Percentiles rank a stretch among this genome's conserved stretches.
Conservation (phyloP, 2,113 vertebrate genomes). For the Nansenia antarctica region DNA sequence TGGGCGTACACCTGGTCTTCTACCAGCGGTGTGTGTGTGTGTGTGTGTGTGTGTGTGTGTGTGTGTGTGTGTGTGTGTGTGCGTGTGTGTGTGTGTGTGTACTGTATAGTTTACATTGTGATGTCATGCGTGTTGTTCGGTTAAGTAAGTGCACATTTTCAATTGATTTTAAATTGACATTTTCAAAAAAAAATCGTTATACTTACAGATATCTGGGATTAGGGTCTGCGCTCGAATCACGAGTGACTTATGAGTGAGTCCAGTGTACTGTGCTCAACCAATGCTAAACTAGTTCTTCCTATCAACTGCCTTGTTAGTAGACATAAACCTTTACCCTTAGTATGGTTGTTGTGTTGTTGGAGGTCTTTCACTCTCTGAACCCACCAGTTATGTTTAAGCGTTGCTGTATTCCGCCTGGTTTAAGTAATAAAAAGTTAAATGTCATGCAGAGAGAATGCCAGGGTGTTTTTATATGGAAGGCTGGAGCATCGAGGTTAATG, state of each 20-base stretch:
- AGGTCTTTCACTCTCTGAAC: neutral
- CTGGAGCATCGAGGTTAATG: constrained; percentile 23
- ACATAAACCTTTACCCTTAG: neutral
- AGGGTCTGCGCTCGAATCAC: neutral
- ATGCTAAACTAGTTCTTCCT: constrained; percentile 9
- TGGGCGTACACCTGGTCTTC: no score
- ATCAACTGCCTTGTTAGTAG: constrained; percentile 8
- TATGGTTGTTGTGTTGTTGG: neutral
- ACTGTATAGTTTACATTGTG: neutral
- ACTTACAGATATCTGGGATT: neutral
- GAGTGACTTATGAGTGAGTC: neutral
- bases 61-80: no score
- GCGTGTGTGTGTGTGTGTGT: no score
- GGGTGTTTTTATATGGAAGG: constrained; percentile 6
- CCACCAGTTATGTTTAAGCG: constrained; percentile 31
- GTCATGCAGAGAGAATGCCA: constrained; percentile 21
- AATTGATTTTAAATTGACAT: no score
- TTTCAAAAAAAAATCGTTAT: neutral
- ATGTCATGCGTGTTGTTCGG: neutral
- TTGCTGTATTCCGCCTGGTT: constrained; percentile 25
- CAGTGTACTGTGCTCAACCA: neutral
- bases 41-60: no score
- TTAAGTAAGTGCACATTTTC: neutral
- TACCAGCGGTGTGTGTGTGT: no score
- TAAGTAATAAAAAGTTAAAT: constrained; percentile 42